Conservation (phyloP, 2,113 vertebrate species). For the Tupaia chinensis region DNA sequence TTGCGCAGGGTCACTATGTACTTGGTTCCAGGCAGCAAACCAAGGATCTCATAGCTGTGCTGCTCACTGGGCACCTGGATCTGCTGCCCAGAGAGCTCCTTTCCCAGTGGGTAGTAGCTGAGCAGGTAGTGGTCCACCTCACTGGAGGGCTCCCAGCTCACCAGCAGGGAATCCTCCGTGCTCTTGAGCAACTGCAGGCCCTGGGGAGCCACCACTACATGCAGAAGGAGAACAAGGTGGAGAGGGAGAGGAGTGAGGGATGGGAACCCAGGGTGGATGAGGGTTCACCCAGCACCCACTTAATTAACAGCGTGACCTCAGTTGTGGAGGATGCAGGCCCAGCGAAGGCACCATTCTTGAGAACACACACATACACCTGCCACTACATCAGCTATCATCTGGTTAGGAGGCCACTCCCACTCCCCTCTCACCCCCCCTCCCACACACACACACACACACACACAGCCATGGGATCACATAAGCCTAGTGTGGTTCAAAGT, state of each 20-base stretch:
- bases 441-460: not conserved
- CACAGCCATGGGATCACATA: not conserved
- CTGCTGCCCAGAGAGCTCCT: constrained; percentile 82
- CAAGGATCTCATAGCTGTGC: constrained; percentile 88
- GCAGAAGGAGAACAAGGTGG: not conserved
- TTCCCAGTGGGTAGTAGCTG: constrained; percentile 88
- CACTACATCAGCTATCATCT: not conserved
- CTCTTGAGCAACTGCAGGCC: constrained; percentile 88
- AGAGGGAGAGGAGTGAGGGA: not conserved
- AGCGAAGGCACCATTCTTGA: rapidly evolving
- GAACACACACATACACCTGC: no score
- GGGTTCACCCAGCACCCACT: not conserved
- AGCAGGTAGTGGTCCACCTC: constrained; percentile 92
- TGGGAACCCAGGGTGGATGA: not conserved
- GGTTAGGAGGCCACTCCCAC: not conserved
- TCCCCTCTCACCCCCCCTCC: no score
- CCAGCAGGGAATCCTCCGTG: constrained; percentile 89
- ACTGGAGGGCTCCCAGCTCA: constrained; percentile 90
- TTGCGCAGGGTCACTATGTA: constrained; percentile 89
- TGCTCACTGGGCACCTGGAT: constrained; percentile 88
- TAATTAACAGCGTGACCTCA: rapidly evolving
- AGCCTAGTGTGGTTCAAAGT: not conserved
- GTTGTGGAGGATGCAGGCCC: no score
- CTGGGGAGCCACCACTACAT: constrained; percentile 89
- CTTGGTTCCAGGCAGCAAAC: constrained; percentile 88